Evolutionary conservation across 2,113 vertebrate genomes (phyloP).

Genomic region (Alethe castanea): DNA sequence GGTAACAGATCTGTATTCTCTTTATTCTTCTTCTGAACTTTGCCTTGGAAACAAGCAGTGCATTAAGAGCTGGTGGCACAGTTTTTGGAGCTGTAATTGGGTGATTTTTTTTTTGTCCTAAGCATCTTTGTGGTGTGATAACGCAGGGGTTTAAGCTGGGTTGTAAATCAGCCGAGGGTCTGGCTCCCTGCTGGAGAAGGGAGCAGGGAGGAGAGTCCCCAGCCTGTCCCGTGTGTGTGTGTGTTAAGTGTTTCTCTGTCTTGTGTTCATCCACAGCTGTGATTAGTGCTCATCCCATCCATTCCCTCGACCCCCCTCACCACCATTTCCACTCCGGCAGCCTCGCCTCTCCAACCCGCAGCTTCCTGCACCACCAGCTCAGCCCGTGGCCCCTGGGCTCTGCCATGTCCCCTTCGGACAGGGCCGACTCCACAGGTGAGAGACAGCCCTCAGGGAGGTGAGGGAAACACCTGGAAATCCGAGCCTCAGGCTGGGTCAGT

Average conservation of each 20-base stretch:
- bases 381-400: slow-evolving; percentile 82
- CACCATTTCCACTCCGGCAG: slow-evolving; percentile 98
- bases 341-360: slow-evolving; percentile 91
- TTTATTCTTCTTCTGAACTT: neutral
- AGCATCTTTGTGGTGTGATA: neutral
- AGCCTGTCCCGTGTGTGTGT: slow-evolving; percentile 28
- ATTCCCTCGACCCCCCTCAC: slow-evolving; percentile 99
- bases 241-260: slow-evolving; percentile 80
- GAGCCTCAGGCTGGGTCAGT: neutral
- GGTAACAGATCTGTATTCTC: neutral
- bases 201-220: neutral
- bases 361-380: slow-evolving; percentile 90
- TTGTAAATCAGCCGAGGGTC: accelerated
- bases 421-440: slow-evolving; percentile 96
- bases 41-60: neutral
- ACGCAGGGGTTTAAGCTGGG: neutral
- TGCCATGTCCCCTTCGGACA: slow-evolving; percentile 92
- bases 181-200: neutral
- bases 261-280: slow-evolving; percentile 94
- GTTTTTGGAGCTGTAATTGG: neutral
- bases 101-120: neutral
- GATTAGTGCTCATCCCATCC: slow-evolving; percentile 99
- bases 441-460: neutral
- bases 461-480: neutral
- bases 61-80: neutral